phyloP scores from a whole-genome alignment of 64 coral and sea anemone genomes.

The Stichodactyla mertensii region DNA sequence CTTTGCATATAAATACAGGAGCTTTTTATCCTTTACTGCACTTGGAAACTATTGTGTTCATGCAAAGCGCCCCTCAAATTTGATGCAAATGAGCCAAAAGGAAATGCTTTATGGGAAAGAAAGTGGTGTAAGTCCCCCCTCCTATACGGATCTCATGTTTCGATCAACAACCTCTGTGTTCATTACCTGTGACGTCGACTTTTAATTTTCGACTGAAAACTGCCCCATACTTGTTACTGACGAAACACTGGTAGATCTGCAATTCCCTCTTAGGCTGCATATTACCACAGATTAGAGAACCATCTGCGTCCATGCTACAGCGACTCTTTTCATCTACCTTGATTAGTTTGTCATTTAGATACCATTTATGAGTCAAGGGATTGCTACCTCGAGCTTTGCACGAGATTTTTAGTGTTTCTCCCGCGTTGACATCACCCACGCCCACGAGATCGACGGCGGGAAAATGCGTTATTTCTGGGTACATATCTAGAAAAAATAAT shows the following conservation, averaged over 20 bases:
- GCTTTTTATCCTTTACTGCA: too few relatives aligned
- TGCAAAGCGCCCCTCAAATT: too few relatives aligned
- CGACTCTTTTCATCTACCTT: not conserved
- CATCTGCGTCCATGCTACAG: not conserved
- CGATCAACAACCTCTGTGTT: too few relatives aligned
- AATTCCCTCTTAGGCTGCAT: too few relatives aligned
- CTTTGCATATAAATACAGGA: too few relatives aligned
- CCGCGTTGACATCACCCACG: not conserved
- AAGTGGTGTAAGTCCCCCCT: too few relatives aligned
- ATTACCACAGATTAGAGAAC: not conserved
- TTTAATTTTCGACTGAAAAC: not conserved
- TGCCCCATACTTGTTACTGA: constrained; percentile 10
- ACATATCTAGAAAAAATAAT: not conserved
- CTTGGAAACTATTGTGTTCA: too few relatives aligned
- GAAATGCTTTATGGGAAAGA: too few relatives aligned
- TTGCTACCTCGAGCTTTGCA: not conserved
- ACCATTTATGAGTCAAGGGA: not conserved
- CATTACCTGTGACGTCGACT: constrained; percentile 16
- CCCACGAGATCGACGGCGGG: not conserved
- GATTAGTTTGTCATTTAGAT: not conserved
- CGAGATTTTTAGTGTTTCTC: not conserved
- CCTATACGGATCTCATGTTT: too few relatives aligned
- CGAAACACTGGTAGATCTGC: not conserved
- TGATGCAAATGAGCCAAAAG: too few relatives aligned
- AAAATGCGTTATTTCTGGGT: not conserved